Percentiles rank a stretch among this genome's conserved stretches.
Conservation (phyloP, 1,140 invertebrate genomes). For the Drosophila mojavensis region DNA sequence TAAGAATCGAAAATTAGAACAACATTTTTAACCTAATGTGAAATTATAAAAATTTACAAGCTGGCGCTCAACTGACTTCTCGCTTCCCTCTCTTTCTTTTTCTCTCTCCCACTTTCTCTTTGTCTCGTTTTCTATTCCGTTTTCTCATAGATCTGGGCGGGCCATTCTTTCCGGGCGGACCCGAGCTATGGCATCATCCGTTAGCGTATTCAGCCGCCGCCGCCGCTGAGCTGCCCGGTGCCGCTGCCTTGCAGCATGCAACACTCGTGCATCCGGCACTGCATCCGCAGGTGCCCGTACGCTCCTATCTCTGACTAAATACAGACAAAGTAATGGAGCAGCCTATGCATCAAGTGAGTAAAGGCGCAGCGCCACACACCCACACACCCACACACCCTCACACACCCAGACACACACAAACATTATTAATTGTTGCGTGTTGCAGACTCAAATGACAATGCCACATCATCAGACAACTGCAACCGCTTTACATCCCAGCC, state of each 20-base stretch:
- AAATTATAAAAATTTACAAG: background rate
- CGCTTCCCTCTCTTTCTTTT: constrained; percentile 19
- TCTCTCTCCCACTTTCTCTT: constrained; percentile 25
- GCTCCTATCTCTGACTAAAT: constrained; percentile 98
- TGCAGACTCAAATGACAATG: constrained; percentile 88
- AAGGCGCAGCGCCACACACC: background rate
- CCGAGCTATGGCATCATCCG: constrained; percentile 97
- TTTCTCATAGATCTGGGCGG: constrained; percentile 91
- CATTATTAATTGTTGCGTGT: constrained; percentile 4
- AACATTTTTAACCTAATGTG: constrained; percentile 9
- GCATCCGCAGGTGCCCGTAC: constrained; percentile 97
- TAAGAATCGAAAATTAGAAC: constrained; percentile 2
- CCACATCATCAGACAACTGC: constrained; percentile 85
- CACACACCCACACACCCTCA: background rate
- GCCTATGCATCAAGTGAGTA: constrained; percentile 84
- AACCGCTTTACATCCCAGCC: constrained; percentile 87
- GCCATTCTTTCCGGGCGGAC: constrained; percentile 96
- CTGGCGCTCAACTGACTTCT: constrained; percentile 29
- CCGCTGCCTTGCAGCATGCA: constrained; percentile 91
- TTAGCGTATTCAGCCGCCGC: constrained; percentile 92
- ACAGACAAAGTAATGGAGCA: constrained; percentile 89
- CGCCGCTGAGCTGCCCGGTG: constrained; percentile 91
- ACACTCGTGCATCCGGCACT: constrained; percentile 97
- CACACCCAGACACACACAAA: no score
- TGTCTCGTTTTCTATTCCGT: constrained; percentile 27